Evolutionary conservation across 2,888 invertebrate species (phyloP).

Genomic region (Ptychoptera albimana): DNA sequence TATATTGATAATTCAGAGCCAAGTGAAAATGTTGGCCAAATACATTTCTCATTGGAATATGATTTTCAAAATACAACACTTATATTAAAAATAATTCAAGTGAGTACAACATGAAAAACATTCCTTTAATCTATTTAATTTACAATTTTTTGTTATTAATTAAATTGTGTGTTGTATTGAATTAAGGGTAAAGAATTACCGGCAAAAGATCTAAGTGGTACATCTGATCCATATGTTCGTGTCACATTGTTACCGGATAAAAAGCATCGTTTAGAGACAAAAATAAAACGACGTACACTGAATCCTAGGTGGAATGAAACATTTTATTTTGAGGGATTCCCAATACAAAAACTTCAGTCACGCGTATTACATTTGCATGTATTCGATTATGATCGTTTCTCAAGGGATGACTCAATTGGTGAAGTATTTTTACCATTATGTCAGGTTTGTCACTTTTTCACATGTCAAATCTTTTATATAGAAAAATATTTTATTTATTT

Average conservation of each 20-base stretch:
- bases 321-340: slow-evolving; percentile 87
- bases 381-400: slow-evolving; percentile 88
- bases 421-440: slow-evolving; percentile 84
- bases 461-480: background rate
- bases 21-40: slow-evolving; percentile 86
- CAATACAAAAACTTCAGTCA: slow-evolving; percentile 83
- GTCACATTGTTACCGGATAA: slow-evolving; percentile 83
- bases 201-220: slow-evolving; percentile 82
- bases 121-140: background rate
- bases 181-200: slow-evolving; percentile 82
- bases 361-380: slow-evolving; percentile 84
- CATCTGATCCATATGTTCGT: slow-evolving; percentile 82
- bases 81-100: slow-evolving; percentile 80
- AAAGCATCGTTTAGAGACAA: slow-evolving; percentile 81
- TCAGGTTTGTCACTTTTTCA: slow-evolving; percentile 45
- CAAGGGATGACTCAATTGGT: slow-evolving; percentile 84
- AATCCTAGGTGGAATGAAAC: slow-evolving; percentile 92
- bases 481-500: background rate
- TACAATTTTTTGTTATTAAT: background rate
- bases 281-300: slow-evolving; percentile 77
- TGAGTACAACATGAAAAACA: slow-evolving; percentile 24
- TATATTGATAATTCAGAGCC: slow-evolving; percentile 88
- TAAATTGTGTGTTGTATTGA: background rate
- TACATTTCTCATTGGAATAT: slow-evolving; percentile 85
- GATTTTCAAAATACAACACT: slow-evolving; percentile 87